Evolutionary conservation across 1,140 invertebrate genomes (phyloP).

Genomic region (Bombus sibiricus): DNA sequence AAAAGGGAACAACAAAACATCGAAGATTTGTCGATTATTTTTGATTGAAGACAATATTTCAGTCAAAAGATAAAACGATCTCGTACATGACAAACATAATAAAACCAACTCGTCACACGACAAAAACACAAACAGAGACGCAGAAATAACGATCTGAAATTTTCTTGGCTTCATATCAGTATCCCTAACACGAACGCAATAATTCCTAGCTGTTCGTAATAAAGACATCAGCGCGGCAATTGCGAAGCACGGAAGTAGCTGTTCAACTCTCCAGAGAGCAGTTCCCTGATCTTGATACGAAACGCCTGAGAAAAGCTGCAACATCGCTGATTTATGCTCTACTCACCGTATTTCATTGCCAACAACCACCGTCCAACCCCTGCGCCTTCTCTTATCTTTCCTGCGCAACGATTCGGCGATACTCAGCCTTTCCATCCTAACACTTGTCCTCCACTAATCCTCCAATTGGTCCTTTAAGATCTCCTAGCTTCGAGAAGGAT

Average conservation of each 20-base stretch:
- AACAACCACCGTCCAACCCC: slow-evolving; percentile 86
- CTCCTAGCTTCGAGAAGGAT: not conserved
- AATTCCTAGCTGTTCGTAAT: not conserved
- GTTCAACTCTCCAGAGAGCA: not conserved
- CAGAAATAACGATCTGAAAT: too few species aligned
- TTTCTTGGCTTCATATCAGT: not conserved
- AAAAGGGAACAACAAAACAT: too few species aligned
- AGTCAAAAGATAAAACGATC: not conserved
- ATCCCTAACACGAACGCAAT: not conserved
- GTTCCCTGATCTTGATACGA: not conserved
- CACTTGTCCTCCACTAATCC: slow-evolving; percentile 23
- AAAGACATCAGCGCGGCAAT: not conserved
- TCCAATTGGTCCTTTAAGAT: not conserved
- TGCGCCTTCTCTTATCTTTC: slow-evolving; percentile 82
- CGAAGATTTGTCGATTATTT: too few species aligned
- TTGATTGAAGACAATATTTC: too few species aligned
- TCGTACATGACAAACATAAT: too few species aligned
- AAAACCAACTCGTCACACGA: not conserved
- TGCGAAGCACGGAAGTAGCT: not conserved
- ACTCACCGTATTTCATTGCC: slow-evolving; percentile 85
- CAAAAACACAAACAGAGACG: too few species aligned
- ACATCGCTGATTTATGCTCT: slow-evolving; percentile 41
- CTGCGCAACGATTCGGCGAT: slow-evolving; percentile 78
- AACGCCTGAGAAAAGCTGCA: not conserved
- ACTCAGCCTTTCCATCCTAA: slow-evolving; percentile 77